Conservation (phyloP, 2,113 vertebrate species). For the Odocoileus virginianus region DNA sequence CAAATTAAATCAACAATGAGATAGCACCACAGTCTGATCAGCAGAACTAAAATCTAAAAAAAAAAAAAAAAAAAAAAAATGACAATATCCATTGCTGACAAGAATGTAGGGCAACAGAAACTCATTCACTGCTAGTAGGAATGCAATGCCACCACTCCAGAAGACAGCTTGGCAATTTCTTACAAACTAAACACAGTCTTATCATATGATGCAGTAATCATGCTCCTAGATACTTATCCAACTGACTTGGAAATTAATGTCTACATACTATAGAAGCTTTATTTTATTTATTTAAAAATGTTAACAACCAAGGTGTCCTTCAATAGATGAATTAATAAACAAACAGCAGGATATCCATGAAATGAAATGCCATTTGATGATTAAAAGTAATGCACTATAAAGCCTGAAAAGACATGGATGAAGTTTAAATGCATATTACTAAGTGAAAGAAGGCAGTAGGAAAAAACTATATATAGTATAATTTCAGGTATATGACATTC, state of each 20-base stretch:
- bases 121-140: background rate
- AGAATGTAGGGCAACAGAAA: background rate
- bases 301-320: background rate
- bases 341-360: background rate
- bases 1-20: background rate
- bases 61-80: background rate
- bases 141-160: background rate
- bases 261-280: background rate
- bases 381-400: background rate
- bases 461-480: background rate
- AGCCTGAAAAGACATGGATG: background rate
- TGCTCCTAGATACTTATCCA: background rate
- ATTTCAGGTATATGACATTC: background rate
- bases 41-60: background rate
- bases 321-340: background rate
- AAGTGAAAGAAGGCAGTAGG: background rate
- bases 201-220: background rate
- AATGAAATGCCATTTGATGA: background rate
- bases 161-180: background rate
- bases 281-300: no score
- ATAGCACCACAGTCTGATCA: background rate
- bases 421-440: background rate
- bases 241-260: slow-evolving; percentile 22
- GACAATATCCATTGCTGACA: background rate
- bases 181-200: background rate